A percentile compares a stretch with the other conserved stretches of the same genome.
Conservation (phyloP, 37 sponge, comb jelly and placozoan species). For the Bolinopsis microptera region DNA sequence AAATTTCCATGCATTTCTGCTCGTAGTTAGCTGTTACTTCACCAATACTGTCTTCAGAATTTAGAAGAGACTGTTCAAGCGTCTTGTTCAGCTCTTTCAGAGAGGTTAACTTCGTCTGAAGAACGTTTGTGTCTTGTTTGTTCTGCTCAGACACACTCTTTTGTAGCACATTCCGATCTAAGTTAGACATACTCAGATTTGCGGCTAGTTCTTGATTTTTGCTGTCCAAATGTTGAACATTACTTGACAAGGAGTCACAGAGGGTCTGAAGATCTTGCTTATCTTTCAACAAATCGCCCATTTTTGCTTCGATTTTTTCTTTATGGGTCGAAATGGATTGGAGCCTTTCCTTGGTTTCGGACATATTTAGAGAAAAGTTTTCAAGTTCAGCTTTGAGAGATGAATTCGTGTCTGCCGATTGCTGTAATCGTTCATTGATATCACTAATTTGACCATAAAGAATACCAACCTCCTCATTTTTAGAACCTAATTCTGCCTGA, state of each 20-base stretch:
- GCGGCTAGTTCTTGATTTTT: not conserved
- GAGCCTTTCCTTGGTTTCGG: not conserved
- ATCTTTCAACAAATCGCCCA: not conserved
- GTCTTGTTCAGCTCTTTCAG: conserved; percentile 17
- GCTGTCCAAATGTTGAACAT: not conserved
- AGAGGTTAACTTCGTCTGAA: not conserved
- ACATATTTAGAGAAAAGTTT: not conserved
- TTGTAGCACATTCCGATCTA: not conserved
- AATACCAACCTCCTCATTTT: not conserved
- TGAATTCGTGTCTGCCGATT: not conserved
- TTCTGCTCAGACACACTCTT: not conserved
- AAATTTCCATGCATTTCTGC: conserved; percentile 8
- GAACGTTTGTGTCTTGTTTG: not conserved
- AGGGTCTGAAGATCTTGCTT: not conserved
- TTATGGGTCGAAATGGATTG: not conserved
- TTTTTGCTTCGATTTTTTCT: not conserved
- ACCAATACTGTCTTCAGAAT: conserved; percentile 3
- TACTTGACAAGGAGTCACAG: not conserved
- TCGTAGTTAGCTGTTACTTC: conserved; percentile 52
- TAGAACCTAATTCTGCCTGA: not conserved
- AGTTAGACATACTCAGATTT: not conserved
- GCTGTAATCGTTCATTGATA: not conserved
- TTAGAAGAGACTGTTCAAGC: conserved; percentile 1
- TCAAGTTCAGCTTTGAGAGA: not conserved
- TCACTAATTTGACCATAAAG: not conserved